Percentiles rank a stretch among this genome's conserved stretches.
Conservation (phyloP, 2,113 vertebrate genomes). For the Hydrolagus affinis region DNA sequence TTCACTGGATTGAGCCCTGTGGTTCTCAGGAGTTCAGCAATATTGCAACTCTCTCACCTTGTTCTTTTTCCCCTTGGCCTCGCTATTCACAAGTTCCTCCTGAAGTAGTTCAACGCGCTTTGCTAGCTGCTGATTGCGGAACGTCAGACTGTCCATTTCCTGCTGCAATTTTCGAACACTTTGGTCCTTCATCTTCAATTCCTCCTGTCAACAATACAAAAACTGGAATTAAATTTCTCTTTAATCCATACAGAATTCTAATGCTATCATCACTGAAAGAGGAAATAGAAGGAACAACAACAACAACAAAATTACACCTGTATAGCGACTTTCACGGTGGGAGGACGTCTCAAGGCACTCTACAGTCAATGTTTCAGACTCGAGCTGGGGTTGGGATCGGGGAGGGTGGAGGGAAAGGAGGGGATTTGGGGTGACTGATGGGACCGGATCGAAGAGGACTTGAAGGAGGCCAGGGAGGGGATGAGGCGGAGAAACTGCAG, state of each 20-base stretch:
- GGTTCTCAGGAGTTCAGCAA: neutral
- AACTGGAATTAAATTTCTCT: neutral
- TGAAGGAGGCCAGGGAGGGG: no score
- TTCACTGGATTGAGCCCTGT: neutral
- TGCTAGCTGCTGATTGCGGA: constrained; percentile 90
- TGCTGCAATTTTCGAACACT: constrained; percentile 87
- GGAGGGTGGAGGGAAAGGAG: neutral
- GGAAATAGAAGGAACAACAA: neutral
- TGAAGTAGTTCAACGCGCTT: constrained; percentile 93
- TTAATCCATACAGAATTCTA: neutral
- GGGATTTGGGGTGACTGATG: no score
- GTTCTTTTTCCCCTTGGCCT: constrained; percentile 78
- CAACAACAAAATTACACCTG: neutral
- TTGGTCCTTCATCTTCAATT: constrained; percentile 92
- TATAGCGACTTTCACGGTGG: neutral
- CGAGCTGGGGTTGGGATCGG: neutral
- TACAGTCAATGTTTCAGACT: neutral
- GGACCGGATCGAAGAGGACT: no score
- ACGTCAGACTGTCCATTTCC: constrained; percentile 96
- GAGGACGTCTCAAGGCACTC: neutral
- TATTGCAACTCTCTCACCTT: constrained; percentile 56
- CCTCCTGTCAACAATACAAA: constrained; percentile 60
- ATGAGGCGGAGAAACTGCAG: no score
- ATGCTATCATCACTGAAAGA: neutral
- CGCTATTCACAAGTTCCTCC: constrained; percentile 74